Evolutionary conservation across 1,140 invertebrate species (phyloP).

Genomic region (Phymorhynchus buccinoides): DNA sequence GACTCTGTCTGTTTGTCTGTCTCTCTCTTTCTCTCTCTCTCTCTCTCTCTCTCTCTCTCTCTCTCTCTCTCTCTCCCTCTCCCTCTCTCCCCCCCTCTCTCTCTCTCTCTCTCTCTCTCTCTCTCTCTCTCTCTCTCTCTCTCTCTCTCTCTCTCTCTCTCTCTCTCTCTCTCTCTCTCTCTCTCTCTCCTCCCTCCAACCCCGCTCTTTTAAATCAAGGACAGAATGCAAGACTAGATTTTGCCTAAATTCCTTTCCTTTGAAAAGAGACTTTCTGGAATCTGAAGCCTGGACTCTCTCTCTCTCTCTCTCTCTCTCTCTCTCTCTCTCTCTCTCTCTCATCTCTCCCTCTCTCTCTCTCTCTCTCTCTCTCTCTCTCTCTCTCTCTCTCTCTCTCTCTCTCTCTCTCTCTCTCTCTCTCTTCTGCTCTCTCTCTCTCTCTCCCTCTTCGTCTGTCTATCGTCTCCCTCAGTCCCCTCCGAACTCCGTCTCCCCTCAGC

Average conservation of each 20-base stretch:
- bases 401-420: background rate
- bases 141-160: background rate
- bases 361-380: background rate
- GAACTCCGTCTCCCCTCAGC: background rate
- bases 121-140: constrained; percentile 22
- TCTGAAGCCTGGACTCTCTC: no score
- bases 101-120: constrained; percentile 27
- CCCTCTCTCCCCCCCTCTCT: constrained; percentile 16
- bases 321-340: background rate
- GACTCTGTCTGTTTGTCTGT: no score
- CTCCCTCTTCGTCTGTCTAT: background rate
- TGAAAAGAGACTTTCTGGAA: no score
- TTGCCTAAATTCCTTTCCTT: no score
- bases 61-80: constrained; percentile 13
- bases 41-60: background rate
- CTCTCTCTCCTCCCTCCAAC: background rate
- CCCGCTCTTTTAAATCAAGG: no score
- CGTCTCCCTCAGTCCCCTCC: no score
- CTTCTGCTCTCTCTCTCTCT: constrained; percentile 18
- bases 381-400: background rate
- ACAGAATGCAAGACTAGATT: no score
- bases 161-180: background rate
- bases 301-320: constrained; percentile 18
- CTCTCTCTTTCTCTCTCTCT: no score
- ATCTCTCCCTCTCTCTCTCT: no score